phyloP scores from a whole-genome alignment of 2,113 vertebrate genomes.

The Herpailurus yagouaroundi region DNA sequence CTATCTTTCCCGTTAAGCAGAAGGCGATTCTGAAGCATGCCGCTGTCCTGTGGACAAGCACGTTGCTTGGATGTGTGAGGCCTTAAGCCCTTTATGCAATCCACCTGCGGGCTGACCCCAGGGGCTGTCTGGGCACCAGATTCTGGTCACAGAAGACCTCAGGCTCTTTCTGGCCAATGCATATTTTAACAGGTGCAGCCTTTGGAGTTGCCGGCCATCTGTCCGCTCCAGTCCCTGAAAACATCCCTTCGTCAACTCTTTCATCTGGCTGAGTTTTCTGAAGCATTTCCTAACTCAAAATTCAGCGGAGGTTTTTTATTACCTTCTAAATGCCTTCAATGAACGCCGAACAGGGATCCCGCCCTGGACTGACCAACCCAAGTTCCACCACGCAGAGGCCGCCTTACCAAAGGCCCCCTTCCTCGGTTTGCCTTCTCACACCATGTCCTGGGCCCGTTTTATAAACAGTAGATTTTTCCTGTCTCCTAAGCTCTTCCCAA shows the following conservation, averaged over 20 bases:
- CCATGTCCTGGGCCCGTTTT: background rate
- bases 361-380: no score
- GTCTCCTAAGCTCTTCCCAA: background rate
- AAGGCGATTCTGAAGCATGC: rapidly evolving
- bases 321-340: background rate
- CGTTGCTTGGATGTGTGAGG: background rate
- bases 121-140: background rate
- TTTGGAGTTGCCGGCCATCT: background rate
- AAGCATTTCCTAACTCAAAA: constrained; percentile 11
- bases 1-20: background rate
- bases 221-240: background rate
- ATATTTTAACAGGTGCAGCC: background rate
- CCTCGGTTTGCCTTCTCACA: background rate
- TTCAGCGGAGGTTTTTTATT: background rate
- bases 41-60: background rate
- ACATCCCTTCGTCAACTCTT: background rate
- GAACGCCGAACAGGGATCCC: background rate
- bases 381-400: background rate
- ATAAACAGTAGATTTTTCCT: background rate
- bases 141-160: background rate
- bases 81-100: rapidly evolving
- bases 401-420: background rate
- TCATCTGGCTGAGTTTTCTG: background rate
- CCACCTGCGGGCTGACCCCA: no score
- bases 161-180: background rate